Evolutionary conservation across 2,113 vertebrate genomes (phyloP), one percentile per base, ranked within the genome.

Genomic region (Microtus ochrogaster): DNA sequence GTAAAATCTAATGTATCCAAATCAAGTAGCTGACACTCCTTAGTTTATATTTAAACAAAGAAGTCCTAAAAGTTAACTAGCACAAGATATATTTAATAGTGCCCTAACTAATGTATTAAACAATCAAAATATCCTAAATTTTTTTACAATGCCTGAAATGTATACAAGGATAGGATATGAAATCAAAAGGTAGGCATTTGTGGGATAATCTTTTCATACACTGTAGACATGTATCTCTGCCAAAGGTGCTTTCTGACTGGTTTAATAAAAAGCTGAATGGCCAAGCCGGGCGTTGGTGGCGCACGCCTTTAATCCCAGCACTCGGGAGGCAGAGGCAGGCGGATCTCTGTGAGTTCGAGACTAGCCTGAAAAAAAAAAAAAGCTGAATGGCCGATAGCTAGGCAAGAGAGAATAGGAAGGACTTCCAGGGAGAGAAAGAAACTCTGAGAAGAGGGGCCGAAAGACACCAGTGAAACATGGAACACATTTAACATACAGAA

Each of bases 1-100:
- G 65, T 63, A 87, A 96, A 95, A 89, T 1, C 9, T 95, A 21
- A 84, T 41, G 39, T 41, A 7, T 84, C 90, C 24, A 88, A 94
- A 77, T 77, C 86, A 87, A 72, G 11, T 84, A 65, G 30, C 21
- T 89, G 30, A 94, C 72, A 90, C 66, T 61, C 87, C 47, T 52
- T n/a, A 58, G 24, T 17, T 5, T 3, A 58, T n/a, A 83, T 41
- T 87, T 36, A 92, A 94, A 92, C 44, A 91, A 49, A 2, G 47
- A 85, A 2, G 21, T 26, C 78, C 74, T 26, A 49, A 84, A 95
- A 92, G 28, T 58, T 24, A 97, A 93, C 66, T 36, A 58, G 2
- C 11, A 83, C 0, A 49, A 7, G 2, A 55, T 61, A 76, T 52
- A 68, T 68, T 85, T 72, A 85, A 87, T 76, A 28, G 41, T 10